Conservation (phyloP, 1,140 invertebrate species). For the Dreissena rostriformis region DNA sequence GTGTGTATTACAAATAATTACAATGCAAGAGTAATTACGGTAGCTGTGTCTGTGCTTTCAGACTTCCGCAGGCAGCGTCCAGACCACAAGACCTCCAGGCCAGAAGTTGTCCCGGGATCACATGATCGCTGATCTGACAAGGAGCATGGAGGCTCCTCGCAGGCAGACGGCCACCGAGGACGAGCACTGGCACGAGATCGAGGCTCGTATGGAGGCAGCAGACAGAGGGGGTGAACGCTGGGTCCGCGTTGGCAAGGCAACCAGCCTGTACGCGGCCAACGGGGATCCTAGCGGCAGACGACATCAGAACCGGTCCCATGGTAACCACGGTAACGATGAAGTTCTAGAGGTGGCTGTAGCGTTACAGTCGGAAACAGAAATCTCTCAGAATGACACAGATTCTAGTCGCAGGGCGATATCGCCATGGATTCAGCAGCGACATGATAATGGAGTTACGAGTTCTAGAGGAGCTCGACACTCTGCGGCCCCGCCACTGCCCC, state of each 20-base stretch:
- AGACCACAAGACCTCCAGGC: slow-evolving; percentile 22
- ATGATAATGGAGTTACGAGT: neutral
- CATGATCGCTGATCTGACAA: slow-evolving; percentile 33
- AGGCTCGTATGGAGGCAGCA: slow-evolving; percentile 51
- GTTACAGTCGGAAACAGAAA: slow-evolving; percentile 73
- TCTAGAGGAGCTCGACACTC: slow-evolving; percentile 9
- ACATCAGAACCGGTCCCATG: slow-evolving; percentile 55
- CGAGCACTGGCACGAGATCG: slow-evolving; percentile 64
- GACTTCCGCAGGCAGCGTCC: slow-evolving; percentile 22
- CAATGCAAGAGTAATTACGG: no score
- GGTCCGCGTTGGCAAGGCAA: slow-evolving; percentile 69
- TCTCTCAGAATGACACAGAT: slow-evolving; percentile 77
- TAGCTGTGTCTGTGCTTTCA: neutral
- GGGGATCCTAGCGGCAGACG: slow-evolving; percentile 15
- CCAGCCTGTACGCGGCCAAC: slow-evolving; percentile 52
- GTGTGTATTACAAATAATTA: no score
- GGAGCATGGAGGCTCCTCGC: slow-evolving; percentile 7
- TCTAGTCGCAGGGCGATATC: slow-evolving; percentile 57
- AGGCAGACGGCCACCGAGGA: slow-evolving; percentile 46
- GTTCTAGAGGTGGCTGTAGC: slow-evolving; percentile 68
- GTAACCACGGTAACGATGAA: slow-evolving; percentile 64
- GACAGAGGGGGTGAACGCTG: slow-evolving; percentile 58
- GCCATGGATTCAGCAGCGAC: slow-evolving; percentile 17
- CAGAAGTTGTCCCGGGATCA: slow-evolving; percentile 41
- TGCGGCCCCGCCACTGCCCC: slow-evolving; percentile 50